phyloP scores from a whole-genome alignment of 2,888 invertebrate genomes.

The Agriopis marginaria region DNA sequence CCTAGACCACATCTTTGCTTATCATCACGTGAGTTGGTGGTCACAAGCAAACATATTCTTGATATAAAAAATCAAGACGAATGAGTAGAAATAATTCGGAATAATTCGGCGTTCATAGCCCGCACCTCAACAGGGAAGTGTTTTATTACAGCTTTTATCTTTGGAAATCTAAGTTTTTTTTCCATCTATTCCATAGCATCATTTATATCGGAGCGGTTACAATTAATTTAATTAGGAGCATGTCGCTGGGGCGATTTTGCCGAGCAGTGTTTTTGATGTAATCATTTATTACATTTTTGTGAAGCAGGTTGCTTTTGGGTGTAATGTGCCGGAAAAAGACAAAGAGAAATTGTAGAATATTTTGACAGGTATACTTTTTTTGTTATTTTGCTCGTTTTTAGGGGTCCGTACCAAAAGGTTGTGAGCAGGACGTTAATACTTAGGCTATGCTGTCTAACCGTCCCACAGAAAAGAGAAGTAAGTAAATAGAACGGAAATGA shows the following conservation, averaged over 20 bases:
- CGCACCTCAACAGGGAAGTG: constrained; percentile 72
- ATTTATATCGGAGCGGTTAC: constrained; percentile 81
- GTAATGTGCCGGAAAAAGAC: constrained; percentile 53
- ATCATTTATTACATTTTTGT: constrained; percentile 65
- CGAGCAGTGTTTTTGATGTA: constrained; percentile 67
- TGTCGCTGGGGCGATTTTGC: constrained; percentile 69
- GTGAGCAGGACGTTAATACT: no score
- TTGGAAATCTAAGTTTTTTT: constrained; percentile 77
- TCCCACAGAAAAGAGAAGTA: no score
- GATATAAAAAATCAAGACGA: background rate
- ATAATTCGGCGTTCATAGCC: constrained; percentile 49
- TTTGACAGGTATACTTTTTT: constrained; percentile 14
- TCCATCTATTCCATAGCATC: constrained; percentile 72
- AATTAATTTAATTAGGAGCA: constrained; percentile 84
- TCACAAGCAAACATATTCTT: background rate
- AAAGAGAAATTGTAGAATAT: constrained; percentile 35
- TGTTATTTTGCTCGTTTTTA: no score
- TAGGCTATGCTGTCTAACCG: no score
- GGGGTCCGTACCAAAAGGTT: no score
- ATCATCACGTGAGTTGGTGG: background rate
- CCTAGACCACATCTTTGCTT: no score
- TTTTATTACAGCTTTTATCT: constrained; percentile 84
- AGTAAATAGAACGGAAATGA: no score
- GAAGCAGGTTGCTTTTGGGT: constrained; percentile 57
- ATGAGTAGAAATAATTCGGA: no score